Conservation (phyloP, 2,888 invertebrate genomes). For the Dolomedes plantarius region DNA sequence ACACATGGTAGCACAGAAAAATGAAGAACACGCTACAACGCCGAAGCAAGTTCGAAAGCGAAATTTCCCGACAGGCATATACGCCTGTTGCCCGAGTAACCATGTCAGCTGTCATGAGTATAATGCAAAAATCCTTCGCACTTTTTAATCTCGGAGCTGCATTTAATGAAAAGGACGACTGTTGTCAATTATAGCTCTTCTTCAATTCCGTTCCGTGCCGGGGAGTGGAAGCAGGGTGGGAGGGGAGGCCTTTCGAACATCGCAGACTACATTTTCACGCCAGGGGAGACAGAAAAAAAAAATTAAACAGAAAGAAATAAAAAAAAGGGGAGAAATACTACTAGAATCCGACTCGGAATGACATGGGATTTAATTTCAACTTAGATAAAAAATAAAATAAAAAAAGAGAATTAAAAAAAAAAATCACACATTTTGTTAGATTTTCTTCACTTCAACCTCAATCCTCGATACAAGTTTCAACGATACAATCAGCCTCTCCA, state of each 20-base stretch:
- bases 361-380: not conserved
- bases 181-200: not conserved
- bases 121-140: not conserved
- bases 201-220: not conserved
- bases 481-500: constrained; percentile 14
- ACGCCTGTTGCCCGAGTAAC: too few relatives aligned
- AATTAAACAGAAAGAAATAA: not conserved
- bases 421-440: constrained; percentile 19
- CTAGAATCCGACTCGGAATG: not conserved
- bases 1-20: too few relatives aligned
- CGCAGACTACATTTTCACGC: not conserved
- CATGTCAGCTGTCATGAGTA: not conserved
- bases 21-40: too few relatives aligned
- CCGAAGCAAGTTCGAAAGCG: too few relatives aligned
- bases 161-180: not conserved
- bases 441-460: constrained; percentile 26
- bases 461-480: constrained; percentile 11
- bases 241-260: not conserved
- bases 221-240: not conserved
- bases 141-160: not conserved
- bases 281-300: not conserved
- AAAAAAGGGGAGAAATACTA: too few relatives aligned
- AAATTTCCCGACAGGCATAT: too few relatives aligned
- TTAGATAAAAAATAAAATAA: not conserved
- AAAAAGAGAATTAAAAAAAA: not conserved